These are phyloP conservation scores for Leptinotarsa undecemlineata DNA, from an alignment of 1,140 invertebrate species.

Conservation along the genomic window DNA sequence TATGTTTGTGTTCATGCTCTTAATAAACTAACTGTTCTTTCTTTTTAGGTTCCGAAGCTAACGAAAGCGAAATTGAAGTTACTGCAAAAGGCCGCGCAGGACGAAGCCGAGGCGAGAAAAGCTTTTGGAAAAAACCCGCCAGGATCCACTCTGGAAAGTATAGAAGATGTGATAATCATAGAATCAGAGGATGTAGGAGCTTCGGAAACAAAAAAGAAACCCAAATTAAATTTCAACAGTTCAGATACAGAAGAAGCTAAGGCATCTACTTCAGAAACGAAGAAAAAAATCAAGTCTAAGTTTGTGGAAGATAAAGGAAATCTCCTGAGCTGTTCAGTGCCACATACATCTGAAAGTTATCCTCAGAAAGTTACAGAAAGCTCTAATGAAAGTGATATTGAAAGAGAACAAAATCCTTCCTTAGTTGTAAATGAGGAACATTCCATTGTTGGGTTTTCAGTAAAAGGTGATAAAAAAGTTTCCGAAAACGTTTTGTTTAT, in stretches of 20 bases:
- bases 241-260: background rate
- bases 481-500: background rate
- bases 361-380: background rate
- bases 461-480: background rate
- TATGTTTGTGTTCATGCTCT: constrained; percentile 37
- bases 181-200: background rate
- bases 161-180: background rate
- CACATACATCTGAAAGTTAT: background rate
- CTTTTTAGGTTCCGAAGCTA: constrained; percentile 37
- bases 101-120: background rate
- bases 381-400: background rate
- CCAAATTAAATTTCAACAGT: background rate
- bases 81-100: constrained; percentile 18
- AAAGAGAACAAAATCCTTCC: background rate
- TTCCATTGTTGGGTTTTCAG: background rate
- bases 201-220: background rate
- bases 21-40: constrained; percentile 33
- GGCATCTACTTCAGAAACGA: background rate
- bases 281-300: constrained; percentile 1
- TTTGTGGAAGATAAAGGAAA: background rate
- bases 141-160: background rate
- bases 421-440: background rate
- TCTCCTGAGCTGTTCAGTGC: background rate
- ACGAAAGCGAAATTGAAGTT: constrained; percentile 34
- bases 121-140: background rate